Conservation (phyloP, 1,140 invertebrate species). For the Monomorium pharaonis region DNA sequence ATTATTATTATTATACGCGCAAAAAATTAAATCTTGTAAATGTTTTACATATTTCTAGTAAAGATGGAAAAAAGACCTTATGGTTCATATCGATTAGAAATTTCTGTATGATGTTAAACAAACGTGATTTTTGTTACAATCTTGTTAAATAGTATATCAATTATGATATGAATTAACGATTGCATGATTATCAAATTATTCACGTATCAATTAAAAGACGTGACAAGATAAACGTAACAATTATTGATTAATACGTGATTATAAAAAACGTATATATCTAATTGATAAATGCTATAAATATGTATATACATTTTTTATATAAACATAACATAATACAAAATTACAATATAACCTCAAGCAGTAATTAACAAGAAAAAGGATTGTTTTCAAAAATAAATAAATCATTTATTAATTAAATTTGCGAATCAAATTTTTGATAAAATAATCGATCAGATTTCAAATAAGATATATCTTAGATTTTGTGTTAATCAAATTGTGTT, state of each 20-base stretch:
- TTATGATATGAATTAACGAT: neutral
- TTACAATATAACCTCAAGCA: neutral
- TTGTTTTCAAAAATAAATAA: neutral
- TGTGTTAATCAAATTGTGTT: too few relatives aligned
- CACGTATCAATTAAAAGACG: neutral
- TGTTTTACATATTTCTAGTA: neutral
- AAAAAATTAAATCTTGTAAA: neutral
- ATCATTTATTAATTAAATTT: neutral
- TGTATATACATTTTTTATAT: neutral
- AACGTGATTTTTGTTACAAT: neutral
- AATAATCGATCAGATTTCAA: neutral
- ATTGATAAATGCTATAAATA: conserved; percentile 1
- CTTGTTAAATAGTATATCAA: neutral
- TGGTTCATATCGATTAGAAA: neutral
- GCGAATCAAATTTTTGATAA: neutral
- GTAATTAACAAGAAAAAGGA: neutral
- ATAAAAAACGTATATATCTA: neutral
- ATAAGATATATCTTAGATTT: neutral
- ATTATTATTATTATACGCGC: too few relatives aligned
- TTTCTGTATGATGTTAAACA: neutral
- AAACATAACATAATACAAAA: neutral
- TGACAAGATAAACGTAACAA: neutral
- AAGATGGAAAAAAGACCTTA: neutral
- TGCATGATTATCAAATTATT: neutral
- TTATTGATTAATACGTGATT: neutral